These are phyloP conservation scores for Corythornis vintsioides DNA, from an alignment of 2,113 vertebrate genomes.

Conservation along the genomic window DNA sequence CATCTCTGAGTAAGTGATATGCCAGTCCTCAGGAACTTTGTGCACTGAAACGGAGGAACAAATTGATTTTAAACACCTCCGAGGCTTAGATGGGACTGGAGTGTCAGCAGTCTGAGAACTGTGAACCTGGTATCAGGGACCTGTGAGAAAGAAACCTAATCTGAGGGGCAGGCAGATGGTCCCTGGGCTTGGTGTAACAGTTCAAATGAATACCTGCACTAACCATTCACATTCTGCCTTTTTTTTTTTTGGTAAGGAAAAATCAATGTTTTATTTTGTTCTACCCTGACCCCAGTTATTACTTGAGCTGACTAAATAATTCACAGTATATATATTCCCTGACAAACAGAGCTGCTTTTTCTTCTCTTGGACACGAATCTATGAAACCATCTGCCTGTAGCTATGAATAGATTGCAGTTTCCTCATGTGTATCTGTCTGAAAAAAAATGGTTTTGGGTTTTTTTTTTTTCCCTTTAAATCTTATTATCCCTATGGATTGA, in stretches of 20 bases:
- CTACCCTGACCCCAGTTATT: background rate
- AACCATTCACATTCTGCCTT: background rate
- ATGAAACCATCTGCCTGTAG: conserved; percentile 41
- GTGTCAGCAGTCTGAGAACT: background rate
- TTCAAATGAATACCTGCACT: background rate
- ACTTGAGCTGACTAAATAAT: conserved; percentile 23
- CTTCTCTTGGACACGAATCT: background rate
- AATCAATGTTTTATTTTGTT: background rate
- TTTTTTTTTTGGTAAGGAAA: background rate
- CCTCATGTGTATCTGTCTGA: background rate
- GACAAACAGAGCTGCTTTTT: background rate
- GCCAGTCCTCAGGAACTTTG: background rate
- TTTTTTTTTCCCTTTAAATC: background rate
- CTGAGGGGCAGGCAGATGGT: background rate
- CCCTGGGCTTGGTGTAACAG: background rate
- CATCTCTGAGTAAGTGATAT: background rate
- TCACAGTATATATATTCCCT: background rate
- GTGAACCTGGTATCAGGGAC: accelerated
- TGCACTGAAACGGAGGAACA: background rate
- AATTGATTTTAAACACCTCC: conserved; percentile 33
- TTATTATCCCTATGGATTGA: background rate
- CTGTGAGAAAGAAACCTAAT: background rate
- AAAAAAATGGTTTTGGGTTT: background rate
- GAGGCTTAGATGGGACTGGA: background rate
- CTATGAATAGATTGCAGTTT: conserved; percentile 43